Conservation (phyloP, 2,797 vertebrate species). For the Darevskia mixta region DNA sequence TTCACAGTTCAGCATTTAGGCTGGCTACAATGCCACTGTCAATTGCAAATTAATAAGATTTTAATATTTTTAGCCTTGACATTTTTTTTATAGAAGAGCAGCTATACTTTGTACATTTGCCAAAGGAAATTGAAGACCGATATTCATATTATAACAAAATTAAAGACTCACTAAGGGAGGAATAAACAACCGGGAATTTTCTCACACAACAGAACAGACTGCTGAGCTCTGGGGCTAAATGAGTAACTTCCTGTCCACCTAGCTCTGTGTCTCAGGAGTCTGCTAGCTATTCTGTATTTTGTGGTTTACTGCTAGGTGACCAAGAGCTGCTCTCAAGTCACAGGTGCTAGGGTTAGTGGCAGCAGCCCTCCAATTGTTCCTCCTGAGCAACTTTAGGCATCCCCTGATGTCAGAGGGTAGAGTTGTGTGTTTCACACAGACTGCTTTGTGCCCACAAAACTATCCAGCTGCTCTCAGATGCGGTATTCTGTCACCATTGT, state of each 20-base stretch:
- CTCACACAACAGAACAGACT: background rate
- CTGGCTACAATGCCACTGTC: background rate
- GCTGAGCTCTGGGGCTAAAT: too few species aligned
- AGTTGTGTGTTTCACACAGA: background rate
- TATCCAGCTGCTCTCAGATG: background rate
- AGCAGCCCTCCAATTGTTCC: too few species aligned
- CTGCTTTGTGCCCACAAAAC: background rate
- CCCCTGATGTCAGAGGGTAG: background rate
- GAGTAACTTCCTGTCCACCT: background rate
- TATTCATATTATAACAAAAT: background rate
- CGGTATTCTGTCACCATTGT: background rate
- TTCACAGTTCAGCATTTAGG: slow-evolving; percentile 11
- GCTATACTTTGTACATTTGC: background rate
- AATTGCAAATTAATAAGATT: background rate
- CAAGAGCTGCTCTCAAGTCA: background rate
- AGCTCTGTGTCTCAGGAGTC: background rate
- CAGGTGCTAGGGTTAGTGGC: background rate
- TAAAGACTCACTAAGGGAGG: background rate
- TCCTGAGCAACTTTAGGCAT: too few species aligned
- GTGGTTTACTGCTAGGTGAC: background rate
- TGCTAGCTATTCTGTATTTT: background rate
- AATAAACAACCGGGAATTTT: background rate
- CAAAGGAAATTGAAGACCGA: background rate
- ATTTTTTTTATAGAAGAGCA: background rate
- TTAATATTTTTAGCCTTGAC: background rate